phyloP scores from a whole-genome alignment of 1,140 invertebrate species.

The Microplitis mediator region DNA sequence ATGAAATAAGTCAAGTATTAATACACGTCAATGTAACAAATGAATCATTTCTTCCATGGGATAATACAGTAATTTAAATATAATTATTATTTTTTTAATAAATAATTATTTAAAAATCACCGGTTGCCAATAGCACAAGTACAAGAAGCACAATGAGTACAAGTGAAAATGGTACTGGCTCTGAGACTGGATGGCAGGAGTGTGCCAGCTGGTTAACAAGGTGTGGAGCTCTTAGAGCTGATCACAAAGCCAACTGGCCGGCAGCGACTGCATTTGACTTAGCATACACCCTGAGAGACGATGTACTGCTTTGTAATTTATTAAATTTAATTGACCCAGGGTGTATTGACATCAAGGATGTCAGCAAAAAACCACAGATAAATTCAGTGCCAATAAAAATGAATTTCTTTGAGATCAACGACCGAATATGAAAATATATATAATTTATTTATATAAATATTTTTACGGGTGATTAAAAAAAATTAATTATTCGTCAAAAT shows the following conservation, averaged over 20 bases:
- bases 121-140: background rate
- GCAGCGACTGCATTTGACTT: slow-evolving; percentile 74
- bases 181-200: slow-evolving; percentile 73
- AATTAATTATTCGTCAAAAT: slow-evolving; percentile 52
- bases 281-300: slow-evolving; percentile 86
- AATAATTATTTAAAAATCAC: background rate
- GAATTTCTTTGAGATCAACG: too few relatives aligned
- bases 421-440: too few relatives aligned
- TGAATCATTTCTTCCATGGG: background rate
- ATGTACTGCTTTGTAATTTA: slow-evolving; percentile 91
- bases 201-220: slow-evolving; percentile 89
- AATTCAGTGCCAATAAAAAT: too few relatives aligned
- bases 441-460: too few relatives aligned
- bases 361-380: slow-evolving; percentile 92
- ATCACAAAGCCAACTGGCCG: slow-evolving; percentile 81
- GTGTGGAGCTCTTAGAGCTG: slow-evolving; percentile 81
- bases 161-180: slow-evolving; percentile 27
- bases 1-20: too few relatives aligned
- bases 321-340: slow-evolving; percentile 82
- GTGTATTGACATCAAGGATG: slow-evolving; percentile 88
- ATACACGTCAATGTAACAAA: too few relatives aligned
- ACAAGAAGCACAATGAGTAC: slow-evolving; percentile 24
- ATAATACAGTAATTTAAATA: background rate
- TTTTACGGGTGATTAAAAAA: too few relatives aligned
- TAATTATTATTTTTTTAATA: background rate